These are phyloP conservation scores for Neomorphus geoffroyi DNA, from an alignment of 2,797 vertebrate genomes.

Conservation along the genomic window DNA sequence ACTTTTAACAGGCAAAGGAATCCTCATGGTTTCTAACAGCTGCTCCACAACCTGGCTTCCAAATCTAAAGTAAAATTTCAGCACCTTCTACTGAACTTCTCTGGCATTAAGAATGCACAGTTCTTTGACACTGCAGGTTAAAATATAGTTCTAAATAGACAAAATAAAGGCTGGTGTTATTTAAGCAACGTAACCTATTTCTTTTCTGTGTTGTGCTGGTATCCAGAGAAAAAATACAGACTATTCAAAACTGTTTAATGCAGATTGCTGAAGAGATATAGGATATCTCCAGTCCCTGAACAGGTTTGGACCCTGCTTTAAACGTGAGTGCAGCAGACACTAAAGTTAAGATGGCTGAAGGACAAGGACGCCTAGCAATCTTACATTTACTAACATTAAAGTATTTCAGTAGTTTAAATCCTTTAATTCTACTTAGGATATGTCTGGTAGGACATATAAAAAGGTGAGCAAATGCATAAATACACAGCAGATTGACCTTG, in stretches of 20 bases:
- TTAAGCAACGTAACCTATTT: background rate
- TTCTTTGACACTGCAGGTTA: background rate
- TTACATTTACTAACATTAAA: background rate
- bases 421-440: background rate
- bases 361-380: background rate
- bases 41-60: background rate
- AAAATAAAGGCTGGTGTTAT: background rate
- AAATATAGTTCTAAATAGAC: background rate
- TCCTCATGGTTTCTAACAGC: background rate
- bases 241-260: background rate
- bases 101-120: fast-evolving
- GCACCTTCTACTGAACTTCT: background rate
- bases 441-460: background rate
- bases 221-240: background rate
- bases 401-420: background rate
- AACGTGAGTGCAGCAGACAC: background rate
- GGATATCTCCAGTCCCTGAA: background rate
- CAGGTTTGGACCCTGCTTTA: background rate
- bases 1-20: conserved; percentile 53
- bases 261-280: background rate
- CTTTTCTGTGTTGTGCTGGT: background rate
- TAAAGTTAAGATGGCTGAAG: background rate
- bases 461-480: background rate
- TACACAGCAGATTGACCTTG: background rate
- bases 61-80: background rate